These are phyloP conservation scores for Falco biarmicus DNA, from an alignment of 2,797 vertebrate species.

Conservation along the genomic window DNA sequence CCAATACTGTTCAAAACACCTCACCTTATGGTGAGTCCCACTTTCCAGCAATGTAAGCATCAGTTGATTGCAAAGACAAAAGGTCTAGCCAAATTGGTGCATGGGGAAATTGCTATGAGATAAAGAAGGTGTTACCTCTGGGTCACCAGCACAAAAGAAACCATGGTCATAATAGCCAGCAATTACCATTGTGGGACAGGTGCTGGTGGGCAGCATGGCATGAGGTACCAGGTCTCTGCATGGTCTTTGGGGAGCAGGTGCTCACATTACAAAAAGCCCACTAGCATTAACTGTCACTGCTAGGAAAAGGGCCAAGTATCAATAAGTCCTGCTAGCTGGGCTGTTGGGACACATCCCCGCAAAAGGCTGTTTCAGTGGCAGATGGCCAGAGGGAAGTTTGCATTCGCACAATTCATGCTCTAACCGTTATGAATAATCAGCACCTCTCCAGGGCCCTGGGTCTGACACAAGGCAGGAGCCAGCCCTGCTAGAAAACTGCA, in stretches of 20 bases:
- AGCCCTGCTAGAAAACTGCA: neutral
- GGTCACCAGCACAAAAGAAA: neutral
- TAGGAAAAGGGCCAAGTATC: neutral
- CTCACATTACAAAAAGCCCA: neutral
- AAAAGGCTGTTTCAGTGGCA: neutral
- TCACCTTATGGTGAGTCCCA: neutral
- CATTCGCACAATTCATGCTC: neutral
- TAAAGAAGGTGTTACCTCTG: neutral
- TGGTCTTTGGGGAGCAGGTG: neutral
- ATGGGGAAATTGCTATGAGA: neutral
- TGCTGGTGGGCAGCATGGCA: neutral
- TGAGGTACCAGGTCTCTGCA: neutral
- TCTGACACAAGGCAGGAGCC: neutral
- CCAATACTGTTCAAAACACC: neutral
- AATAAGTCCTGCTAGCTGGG: neutral
- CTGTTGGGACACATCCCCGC: neutral
- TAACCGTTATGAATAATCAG: neutral
- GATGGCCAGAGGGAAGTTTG: slow-evolving; percentile 32
- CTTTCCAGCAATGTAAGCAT: neutral
- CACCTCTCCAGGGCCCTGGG: neutral
- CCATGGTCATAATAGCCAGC: neutral
- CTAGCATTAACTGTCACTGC: neutral
- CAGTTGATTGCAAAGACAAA: neutral
- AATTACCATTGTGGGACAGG: rapidly evolving
- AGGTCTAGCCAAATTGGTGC: neutral